phyloP scores from a whole-genome alignment of 1,140 invertebrate species.

The Drosophila pallidifrons region DNA sequence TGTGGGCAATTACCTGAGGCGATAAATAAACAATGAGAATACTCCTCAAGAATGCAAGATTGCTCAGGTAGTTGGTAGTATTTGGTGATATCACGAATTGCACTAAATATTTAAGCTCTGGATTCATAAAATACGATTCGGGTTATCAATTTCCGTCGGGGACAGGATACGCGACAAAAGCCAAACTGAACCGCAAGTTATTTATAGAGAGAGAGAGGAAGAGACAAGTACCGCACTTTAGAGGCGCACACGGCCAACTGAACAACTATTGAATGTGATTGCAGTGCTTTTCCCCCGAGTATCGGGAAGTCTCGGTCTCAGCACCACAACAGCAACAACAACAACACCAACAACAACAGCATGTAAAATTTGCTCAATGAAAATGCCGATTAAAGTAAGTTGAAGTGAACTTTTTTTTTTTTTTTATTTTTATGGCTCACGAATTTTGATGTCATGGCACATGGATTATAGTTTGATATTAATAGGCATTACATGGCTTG shows the following conservation, averaged over 20 bases:
- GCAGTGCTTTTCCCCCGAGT: conserved; percentile 33
- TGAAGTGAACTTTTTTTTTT: conserved; percentile 27
- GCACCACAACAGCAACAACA: background rate
- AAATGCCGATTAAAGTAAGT: conserved; percentile 76
- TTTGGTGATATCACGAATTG: background rate
- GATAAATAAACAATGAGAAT: no score
- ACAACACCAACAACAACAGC: conserved; percentile 23
- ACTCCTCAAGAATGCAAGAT: background rate
- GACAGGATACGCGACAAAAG: background rate
- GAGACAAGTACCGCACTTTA: conserved; percentile 55
- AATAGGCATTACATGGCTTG: conserved; percentile 68
- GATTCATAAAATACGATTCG: background rate
- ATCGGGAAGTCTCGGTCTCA: conserved; percentile 25
- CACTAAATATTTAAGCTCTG: background rate
- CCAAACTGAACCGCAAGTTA: background rate
- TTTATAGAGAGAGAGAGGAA: background rate
- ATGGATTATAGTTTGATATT: conserved; percentile 48
- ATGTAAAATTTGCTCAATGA: conserved; percentile 67
- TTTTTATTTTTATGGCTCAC: conserved; percentile 48
- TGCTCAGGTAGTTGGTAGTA: background rate
- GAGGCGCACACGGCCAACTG: conserved; percentile 62
- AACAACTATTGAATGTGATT: conserved; percentile 50
- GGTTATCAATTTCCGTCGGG: background rate
- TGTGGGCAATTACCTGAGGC: no score
- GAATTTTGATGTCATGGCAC: conserved; percentile 75